Evolutionary conservation across 1,140 invertebrate genomes (phyloP).

Genomic region (Cydia strobilella): DNA sequence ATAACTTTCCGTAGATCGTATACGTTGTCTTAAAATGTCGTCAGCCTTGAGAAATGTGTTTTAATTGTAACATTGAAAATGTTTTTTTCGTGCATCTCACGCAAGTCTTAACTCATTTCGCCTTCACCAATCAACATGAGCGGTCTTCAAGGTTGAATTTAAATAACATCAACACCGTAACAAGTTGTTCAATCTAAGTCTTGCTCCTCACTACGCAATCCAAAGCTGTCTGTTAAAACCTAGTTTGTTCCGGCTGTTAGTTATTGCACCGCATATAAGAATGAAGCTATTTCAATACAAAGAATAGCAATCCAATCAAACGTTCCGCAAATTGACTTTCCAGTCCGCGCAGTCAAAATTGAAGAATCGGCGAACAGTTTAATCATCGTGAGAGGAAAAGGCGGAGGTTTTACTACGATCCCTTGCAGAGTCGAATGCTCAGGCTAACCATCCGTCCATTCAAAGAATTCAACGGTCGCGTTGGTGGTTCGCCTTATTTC

Average conservation of each 20-base stretch:
- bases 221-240: no score
- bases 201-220: no score
- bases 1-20: not conserved
- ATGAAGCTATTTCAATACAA: not conserved
- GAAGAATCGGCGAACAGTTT: not conserved
- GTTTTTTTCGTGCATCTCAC: no score
- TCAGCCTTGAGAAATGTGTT: not conserved
- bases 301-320: constrained; percentile 3
- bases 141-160: no score
- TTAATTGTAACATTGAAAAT: no score
- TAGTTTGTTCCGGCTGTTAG: not conserved
- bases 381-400: not conserved
- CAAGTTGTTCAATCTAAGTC: no score
- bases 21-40: not conserved
- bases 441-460: not conserved
- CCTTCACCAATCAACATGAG: no score
- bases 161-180: no score
- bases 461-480: no score
- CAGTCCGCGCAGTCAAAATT: not conserved
- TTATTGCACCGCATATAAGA: not conserved
- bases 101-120: no score
- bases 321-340: not conserved
- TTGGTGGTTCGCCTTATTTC: no score
- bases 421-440: not conserved
- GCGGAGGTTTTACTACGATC: not conserved